Base-by-base conservation (phyloP, 1,140 invertebrate genomes). In the Campodea augens region DNA sequence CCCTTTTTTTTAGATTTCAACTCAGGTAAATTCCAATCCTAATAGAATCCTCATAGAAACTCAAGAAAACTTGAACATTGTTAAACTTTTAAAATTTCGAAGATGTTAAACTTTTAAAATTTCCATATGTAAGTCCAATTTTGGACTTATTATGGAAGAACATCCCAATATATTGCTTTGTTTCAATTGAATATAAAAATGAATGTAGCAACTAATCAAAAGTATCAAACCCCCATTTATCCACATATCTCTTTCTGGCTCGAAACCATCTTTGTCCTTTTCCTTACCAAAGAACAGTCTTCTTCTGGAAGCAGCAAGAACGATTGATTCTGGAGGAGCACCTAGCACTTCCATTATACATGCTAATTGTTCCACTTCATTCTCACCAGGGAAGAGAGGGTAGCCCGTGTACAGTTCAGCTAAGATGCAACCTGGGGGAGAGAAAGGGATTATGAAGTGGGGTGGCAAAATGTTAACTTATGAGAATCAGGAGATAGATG, bases 321-420 rank as follows among this genome's bases (percentile, higher is more conserved):
- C 74, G 44, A 90, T 71, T 52, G 81, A 73, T 46, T 88, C 78
- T 4, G 90, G 84, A 13, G 93, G 93, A 53, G 84, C 70, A 13
- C 89, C 90, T 23, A 93, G 69, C 36, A 97, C 74, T 67, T 98
- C 93, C 80, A 98, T 96, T 49, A 98, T 89, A 63, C 91, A 92
- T 37, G 91, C 90, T 50, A 98, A 70, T 61, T 98, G 93, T 60
- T 98, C 93, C 46, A 91, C 81, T 69, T 98, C 93, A 64, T 97
- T 93, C 68, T 98, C 92, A 10, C 93, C 93, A 13, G 93, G 91
- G 64, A 98, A 96, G 39, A 98, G 66, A 1, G 92, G 93, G 62
- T 89, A 95, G 13, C 92, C 92, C 12, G 91, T 97, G 59, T 93
- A 86, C 4, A 98, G 71, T 67, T 98, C 93, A 24, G 91, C 92